Conservation (phyloP, 2,113 vertebrate species). For the Ictalurus furcatus region DNA sequence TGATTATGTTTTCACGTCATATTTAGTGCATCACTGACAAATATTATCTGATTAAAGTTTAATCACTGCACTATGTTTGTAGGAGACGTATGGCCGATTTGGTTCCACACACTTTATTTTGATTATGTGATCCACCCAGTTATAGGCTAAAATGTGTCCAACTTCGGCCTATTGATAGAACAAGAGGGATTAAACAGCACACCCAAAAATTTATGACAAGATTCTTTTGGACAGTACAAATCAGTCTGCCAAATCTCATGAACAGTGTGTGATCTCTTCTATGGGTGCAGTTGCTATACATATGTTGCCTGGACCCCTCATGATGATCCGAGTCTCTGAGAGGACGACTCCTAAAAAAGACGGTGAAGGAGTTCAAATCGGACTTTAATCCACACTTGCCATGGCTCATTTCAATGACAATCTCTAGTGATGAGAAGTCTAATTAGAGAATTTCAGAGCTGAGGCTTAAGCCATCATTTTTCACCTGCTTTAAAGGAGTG, state of each 20-base stretch:
- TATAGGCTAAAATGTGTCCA: neutral
- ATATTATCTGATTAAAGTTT: neutral
- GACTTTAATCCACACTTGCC: conserved; percentile 53
- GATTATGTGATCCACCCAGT: neutral
- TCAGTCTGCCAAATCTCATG: neutral
- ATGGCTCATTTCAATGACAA: conserved; percentile 59
- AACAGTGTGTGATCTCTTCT: neutral
- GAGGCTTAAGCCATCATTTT: conserved; percentile 47
- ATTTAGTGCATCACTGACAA: neutral
- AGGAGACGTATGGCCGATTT: neutral
- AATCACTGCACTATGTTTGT: neutral
- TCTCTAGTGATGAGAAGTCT: conserved; percentile 56
- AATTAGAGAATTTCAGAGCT: conserved; percentile 59
- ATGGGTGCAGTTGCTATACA: neutral
- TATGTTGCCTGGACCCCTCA: neutral
- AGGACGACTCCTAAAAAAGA: conserved; percentile 21
- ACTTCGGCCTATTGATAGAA: neutral
- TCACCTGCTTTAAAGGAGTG: conserved; percentile 48
- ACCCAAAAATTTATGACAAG: neutral
- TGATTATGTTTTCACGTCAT: neutral
- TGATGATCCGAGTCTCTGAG: conserved; percentile 18
- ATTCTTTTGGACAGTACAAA: neutral
- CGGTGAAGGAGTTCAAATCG: conserved; percentile 39
- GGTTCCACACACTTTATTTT: neutral
- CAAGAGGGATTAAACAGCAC: neutral